Evolutionary conservation across 2,113 vertebrate species (phyloP), one percentile per base, ranked within the genome.

Genomic region (Corynorhinus townsendii): DNA sequence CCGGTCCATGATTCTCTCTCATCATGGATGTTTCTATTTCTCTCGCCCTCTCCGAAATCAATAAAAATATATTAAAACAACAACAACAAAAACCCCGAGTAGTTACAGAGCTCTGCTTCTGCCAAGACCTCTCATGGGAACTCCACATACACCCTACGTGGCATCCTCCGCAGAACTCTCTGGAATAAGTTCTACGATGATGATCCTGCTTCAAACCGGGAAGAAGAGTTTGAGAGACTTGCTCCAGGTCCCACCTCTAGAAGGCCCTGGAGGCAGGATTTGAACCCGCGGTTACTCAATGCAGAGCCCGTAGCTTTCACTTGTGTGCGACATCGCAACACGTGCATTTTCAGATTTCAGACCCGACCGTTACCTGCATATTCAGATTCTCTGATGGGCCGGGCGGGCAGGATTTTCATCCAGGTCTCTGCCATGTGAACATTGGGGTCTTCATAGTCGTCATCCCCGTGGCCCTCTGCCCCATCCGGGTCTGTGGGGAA

Each of bases 311-410:
- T 1, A 1, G 5, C 66, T 47, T 38, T 52, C 30, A 26, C 30
- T 17, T 22, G 26, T n/a, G 0, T 28, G 43, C 1, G 0, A 0
- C 9, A 6, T 16, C 19, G 35, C 5, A 8, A 14, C 3, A 12
- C 0, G 0, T 1, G 35, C 1, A 1, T 69, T 30, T 80, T 47
- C 1, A 17, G 59, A 4, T 28, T 20, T 92, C 4, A 75, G 11
- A 79, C 93, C 86, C 6, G 71, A 9, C 33, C 4, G 0, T 96
- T 98, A 98, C 98, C 98, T 97, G 97, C 98, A 2, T 98, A 98
- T 96, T 98, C 98, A 0, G 98, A 97, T 75, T 98, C 98, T 87
- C 97, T 94, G 20, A 97, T 94, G 28, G 98, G 98, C 83, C 80
- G 96, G 86, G 98, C 96, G 72, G 98, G 98, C 45, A 98, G 94